phyloP scores from a whole-genome alignment of 1,140 invertebrate species.

The Platyura marginata region DNA sequence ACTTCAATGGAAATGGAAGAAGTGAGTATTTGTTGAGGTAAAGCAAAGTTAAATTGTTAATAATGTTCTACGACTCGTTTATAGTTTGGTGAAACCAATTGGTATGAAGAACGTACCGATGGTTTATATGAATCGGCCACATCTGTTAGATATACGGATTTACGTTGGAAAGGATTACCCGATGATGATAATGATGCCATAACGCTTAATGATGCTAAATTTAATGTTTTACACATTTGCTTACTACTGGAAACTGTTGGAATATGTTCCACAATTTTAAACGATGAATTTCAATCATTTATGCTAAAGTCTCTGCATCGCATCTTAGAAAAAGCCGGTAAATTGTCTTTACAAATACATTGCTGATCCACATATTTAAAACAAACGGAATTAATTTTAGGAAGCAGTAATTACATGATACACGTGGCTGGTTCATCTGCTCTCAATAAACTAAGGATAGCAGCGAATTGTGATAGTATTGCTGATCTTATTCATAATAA shows the following conservation, averaged over 20 bases:
- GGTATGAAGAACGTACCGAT: constrained; percentile 19
- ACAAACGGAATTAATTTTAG: constrained; percentile 5
- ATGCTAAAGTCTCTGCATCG: constrained; percentile 15
- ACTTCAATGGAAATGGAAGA: constrained; percentile 14
- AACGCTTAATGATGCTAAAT: constrained; percentile 15
- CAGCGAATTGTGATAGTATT: constrained; percentile 21
- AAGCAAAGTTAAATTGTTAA: no score
- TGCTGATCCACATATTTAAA: not conserved
- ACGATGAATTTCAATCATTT: constrained; percentile 13
- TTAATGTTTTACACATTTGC: constrained; percentile 20
- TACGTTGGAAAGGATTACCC: not conserved
- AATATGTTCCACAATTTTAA: constrained; percentile 13
- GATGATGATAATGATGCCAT: constrained; percentile 1
- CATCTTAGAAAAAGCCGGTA: constrained; percentile 14
- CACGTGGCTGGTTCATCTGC: constrained; percentile 17
- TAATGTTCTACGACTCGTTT: no score
- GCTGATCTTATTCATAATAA: constrained; percentile 28
- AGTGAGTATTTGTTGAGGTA: not conserved
- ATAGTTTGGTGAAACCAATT: constrained; percentile 7
- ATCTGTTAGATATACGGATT: constrained; percentile 10
- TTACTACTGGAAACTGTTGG: constrained; percentile 16
- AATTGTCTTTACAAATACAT: no score
- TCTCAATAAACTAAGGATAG: constrained; percentile 27
- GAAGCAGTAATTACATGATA: constrained; percentile 15
- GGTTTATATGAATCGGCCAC: constrained; percentile 20